Percentiles rank a stretch among this genome's conserved stretches.
Conservation (phyloP, 2,888 invertebrate species). For the Copidosoma aretas region DNA sequence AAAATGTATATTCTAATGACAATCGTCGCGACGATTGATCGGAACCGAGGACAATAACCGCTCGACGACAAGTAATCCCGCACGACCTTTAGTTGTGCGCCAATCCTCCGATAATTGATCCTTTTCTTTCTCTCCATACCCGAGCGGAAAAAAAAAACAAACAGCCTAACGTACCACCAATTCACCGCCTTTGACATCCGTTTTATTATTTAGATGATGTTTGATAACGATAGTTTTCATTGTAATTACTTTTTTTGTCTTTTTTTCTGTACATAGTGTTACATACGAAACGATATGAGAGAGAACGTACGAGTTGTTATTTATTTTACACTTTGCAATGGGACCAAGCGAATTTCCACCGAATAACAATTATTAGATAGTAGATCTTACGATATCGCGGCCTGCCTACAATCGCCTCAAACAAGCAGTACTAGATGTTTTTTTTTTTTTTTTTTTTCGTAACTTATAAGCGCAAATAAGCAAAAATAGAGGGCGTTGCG, state of each 20-base stretch:
- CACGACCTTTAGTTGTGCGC: no score
- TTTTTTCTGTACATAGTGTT: conserved; percentile 53
- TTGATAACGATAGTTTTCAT: conserved; percentile 18
- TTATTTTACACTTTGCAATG: conserved; percentile 60
- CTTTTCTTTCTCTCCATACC: conserved; percentile 20
- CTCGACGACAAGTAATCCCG: conserved; percentile 14
- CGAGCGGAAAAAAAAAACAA: conserved; percentile 7
- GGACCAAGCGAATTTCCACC: conserved; percentile 63
- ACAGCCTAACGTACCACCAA: conserved; percentile 14
- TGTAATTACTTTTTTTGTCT: neutral
- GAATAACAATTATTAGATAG: conserved; percentile 59
- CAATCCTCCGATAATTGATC: no score
- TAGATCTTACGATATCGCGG: conserved; percentile 55
- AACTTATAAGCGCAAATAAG: neutral
- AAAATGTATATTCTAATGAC: conserved; percentile 25
- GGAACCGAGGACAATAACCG: conserved; percentile 35
- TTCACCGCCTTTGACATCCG: neutral
- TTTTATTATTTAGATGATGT: conserved; percentile 24
- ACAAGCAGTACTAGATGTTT: conserved; percentile 21
- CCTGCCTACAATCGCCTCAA: conserved; percentile 60
- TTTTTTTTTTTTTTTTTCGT: conserved; percentile 24
- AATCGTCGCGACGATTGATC: conserved; percentile 29
- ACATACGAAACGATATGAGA: conserved; percentile 46
- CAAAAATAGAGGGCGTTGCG: neutral
- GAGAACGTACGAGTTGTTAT: conserved; percentile 56